Evolutionary conservation across 1,140 invertebrate species (phyloP), one percentile per base, ranked within the genome.

Genomic region (Heliothis virescens): DNA sequence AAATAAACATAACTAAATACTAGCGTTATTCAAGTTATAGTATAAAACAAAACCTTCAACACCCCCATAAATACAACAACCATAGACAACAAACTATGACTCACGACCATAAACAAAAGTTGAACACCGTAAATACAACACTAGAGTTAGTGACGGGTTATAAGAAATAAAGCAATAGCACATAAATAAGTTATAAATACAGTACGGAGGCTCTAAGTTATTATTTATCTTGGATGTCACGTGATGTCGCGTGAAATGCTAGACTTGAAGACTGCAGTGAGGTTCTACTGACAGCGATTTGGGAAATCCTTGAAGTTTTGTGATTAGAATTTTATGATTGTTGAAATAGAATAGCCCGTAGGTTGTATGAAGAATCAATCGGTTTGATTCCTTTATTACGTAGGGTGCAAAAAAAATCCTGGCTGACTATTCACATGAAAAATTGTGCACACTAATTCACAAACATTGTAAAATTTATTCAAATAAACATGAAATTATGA

Each of bases 211-310:
- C 73, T 53, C 60, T 48, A 21, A 76, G 48, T 76, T 76, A 76
- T 76, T 65, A 63, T 82, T 71, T 77, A 82, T 82, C 72, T 80
- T 13, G 21, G 55, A 57, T 50, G 53, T 75, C 82, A 80, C 83
- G 86, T 83, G 80, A 87, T 65, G 83, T 90, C 87, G 87, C 88
- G 86, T 86, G 86, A 81, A 83, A 81, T 75, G 72, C 77, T 79
- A 79, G 83, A 80, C 81, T 79, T 53, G 59, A 47, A 16, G 7
- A 18, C 5, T 48, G 41, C 21, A 16, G 74, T 75, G 47, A 41
- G 74, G 73, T 21, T 26, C 16, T n/a, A 76, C n/a, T 74, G 10
- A 48, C 3, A 79, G 83, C 83, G 83, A 48, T 16, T 13, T 16
- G 65, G 52, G 53, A 47, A 41, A 9, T 41, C 5, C 7, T 3